Conservation (phyloP, 1,140 invertebrate species). For the Magallana angulata region DNA sequence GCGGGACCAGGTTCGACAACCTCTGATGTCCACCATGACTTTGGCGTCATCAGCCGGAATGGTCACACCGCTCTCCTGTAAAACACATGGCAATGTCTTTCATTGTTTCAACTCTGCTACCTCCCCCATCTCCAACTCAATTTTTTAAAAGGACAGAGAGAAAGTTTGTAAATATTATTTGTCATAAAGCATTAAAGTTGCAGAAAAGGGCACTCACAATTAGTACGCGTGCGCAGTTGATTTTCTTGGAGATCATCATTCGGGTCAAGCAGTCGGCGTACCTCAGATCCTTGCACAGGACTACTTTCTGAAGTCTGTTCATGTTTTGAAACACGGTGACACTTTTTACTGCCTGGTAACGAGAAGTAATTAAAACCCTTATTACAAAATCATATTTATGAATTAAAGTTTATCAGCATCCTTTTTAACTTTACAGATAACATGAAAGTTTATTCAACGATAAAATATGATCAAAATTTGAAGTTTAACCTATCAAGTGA, state of each 20-base stretch:
- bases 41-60: neutral
- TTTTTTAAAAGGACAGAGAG: neutral
- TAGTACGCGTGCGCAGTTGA: slow-evolving; percentile 49
- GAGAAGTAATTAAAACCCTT: neutral
- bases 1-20: slow-evolving; percentile 47
- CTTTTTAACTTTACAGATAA: too few relatives aligned
- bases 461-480: neutral
- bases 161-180: neutral
- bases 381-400: too few relatives aligned
- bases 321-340: slow-evolving; percentile 34
- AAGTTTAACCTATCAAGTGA: neutral
- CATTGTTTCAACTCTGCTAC: neutral
- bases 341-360: slow-evolving; percentile 22
- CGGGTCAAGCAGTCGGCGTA: slow-evolving; percentile 49
- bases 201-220: slow-evolving; percentile 40
- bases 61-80: slow-evolving; percentile 6
- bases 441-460: too few relatives aligned
- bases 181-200: neutral
- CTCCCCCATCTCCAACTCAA: too few relatives aligned
- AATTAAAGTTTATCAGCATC: too few relatives aligned
- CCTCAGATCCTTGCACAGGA: slow-evolving; percentile 42
- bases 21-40: slow-evolving; percentile 43
- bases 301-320: slow-evolving; percentile 37
- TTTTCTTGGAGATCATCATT: slow-evolving; percentile 37
- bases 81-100: neutral